phyloP scores from a whole-genome alignment of 2,888 invertebrate genomes.

The Leucophenga maculata region DNA sequence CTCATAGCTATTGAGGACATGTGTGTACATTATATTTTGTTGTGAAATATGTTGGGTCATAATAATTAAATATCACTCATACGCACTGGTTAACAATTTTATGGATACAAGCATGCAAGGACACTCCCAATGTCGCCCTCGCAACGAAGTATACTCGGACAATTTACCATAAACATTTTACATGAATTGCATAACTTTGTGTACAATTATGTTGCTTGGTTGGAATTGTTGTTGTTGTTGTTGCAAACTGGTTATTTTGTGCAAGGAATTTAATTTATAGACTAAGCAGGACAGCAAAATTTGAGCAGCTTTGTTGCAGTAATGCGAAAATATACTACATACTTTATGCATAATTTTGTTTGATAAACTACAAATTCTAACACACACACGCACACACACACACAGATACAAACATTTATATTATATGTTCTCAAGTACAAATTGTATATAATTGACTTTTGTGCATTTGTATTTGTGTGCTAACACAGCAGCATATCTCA shows the following conservation, averaged over 20 bases:
- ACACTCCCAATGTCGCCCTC: constrained; percentile 39
- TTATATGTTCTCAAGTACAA: constrained; percentile 23
- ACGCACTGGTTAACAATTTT: constrained; percentile 53
- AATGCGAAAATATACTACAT: constrained; percentile 22
- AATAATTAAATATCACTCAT: constrained; percentile 56
- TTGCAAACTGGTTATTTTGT: not conserved
- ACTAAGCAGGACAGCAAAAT: constrained; percentile 31
- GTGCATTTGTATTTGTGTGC: constrained; percentile 19
- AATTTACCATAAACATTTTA: constrained; percentile 50
- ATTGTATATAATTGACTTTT: constrained; percentile 46
- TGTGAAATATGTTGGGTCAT: constrained; percentile 47
- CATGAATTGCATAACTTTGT: constrained; percentile 33
- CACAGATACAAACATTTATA: constrained; percentile 27
- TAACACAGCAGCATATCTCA: constrained; percentile 42
- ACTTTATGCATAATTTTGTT: constrained; percentile 27
- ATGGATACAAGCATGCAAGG: constrained; percentile 42
- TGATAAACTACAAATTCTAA: constrained; percentile 23
- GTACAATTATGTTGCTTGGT: not conserved
- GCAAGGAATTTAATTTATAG: constrained; percentile 49
- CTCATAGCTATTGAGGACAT: too few species aligned
- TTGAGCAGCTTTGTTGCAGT: not conserved
- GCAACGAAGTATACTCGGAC: constrained; percentile 20
- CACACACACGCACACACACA: constrained; percentile 13
- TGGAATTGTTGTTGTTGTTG: constrained; percentile 6
- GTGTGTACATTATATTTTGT: constrained; percentile 11